These are phyloP conservation scores for Leucoraja erinaceus DNA, from an alignment of 2,113 vertebrate genomes.

Conservation along the genomic window DNA sequence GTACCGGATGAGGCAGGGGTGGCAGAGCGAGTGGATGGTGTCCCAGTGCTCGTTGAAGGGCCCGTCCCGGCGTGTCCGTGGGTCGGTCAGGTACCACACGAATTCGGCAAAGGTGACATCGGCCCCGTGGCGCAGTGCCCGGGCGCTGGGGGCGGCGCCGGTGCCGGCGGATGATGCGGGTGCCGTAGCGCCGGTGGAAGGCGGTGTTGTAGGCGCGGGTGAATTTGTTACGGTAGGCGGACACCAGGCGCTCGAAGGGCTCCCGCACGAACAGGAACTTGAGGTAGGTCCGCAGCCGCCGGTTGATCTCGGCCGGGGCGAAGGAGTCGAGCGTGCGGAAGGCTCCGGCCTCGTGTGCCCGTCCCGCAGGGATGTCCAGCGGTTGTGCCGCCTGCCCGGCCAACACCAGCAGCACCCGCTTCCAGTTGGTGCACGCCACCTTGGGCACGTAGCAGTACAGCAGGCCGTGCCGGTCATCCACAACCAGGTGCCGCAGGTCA, in stretches of 20 bases:
- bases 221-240: slow-evolving; percentile 88
- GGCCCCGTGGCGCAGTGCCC: slow-evolving; percentile 69
- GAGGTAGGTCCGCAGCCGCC: slow-evolving; percentile 80
- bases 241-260: slow-evolving; percentile 86
- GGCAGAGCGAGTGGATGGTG: slow-evolving; percentile 80
- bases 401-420: slow-evolving; percentile 83
- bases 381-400: slow-evolving; percentile 66
- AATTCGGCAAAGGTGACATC: slow-evolving; percentile 89
- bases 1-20: slow-evolving; percentile 85
- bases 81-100: slow-evolving; percentile 84
- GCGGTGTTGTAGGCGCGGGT: slow-evolving; percentile 78
- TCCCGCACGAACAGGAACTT: slow-evolving; percentile 88
- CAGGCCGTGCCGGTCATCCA: slow-evolving; percentile 74
- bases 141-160: slow-evolving; percentile 61
- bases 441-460: slow-evolving; percentile 93
- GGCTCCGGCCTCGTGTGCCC: slow-evolving; percentile 73
- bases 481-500: slow-evolving; percentile 81
- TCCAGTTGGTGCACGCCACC: slow-evolving; percentile 93
- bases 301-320: slow-evolving; percentile 72
- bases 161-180: slow-evolving; percentile 79
- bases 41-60: slow-evolving; percentile 97
- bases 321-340: slow-evolving; percentile 77
- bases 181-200: slow-evolving; percentile 84
- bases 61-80: slow-evolving; percentile 72
- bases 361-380: slow-evolving; percentile 69